phyloP scores from a whole-genome alignment of 2,888 invertebrate genomes.

The Limnephilus lunatus region DNA sequence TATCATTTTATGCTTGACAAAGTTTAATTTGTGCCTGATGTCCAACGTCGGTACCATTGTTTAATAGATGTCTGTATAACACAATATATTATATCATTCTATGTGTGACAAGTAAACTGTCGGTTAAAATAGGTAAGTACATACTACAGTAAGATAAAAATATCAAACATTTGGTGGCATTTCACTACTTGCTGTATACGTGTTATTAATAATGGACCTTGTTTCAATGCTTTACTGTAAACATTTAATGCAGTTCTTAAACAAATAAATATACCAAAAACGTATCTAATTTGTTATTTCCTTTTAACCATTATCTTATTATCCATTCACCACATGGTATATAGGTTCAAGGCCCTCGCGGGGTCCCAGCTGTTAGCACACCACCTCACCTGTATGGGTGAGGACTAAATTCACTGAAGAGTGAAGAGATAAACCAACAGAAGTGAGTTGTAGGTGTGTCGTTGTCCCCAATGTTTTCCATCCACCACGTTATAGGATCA shows the following conservation, averaged over 20 bases:
- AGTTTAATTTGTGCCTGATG: conserved; percentile 2
- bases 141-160: not conserved
- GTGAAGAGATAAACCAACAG: no score
- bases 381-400: no score
- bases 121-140: not conserved
- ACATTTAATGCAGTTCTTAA: conserved; percentile 2
- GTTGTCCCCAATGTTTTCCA: no score
- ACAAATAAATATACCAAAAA: not conserved
- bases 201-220: not conserved
- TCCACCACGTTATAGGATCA: no score
- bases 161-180: not conserved
- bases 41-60: not conserved
- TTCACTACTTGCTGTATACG: not conserved
- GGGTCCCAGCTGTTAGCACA: no score
- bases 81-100: conserved; percentile 2
- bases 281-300: not conserved
- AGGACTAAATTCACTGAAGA: no score
- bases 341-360: no score
- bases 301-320: not conserved
- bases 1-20: conserved; percentile 2
- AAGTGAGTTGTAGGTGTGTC: no score
- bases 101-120: conserved; percentile 2
- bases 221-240: not conserved
- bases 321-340: not conserved
- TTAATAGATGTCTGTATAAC: not conserved